Percentiles rank a stretch among this genome's conserved stretches.
These are phyloP conservation scores for Mustelus asterias DNA, from an alignment of 2,113 vertebrate species.

Conservation along the genomic window DNA sequence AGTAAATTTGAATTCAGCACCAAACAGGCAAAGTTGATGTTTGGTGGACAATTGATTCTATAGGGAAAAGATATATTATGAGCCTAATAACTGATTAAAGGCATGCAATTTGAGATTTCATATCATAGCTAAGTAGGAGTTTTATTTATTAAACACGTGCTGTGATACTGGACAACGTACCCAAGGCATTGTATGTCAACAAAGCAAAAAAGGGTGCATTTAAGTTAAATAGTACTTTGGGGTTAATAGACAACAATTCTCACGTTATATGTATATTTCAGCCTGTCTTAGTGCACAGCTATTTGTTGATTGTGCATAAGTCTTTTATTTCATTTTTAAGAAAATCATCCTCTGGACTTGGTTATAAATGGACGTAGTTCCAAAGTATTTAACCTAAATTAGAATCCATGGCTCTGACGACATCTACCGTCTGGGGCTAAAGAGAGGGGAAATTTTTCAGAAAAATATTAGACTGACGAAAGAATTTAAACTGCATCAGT, in stretches of 20 bases:
- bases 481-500: conserved; percentile 30
- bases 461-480: not conserved
- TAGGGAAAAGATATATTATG: too few relatives aligned
- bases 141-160: not conserved
- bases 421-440: not conserved
- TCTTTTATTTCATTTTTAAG: not conserved
- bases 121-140: not conserved
- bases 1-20: not conserved
- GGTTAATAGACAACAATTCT: not conserved
- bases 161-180: not conserved
- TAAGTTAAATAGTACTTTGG: not conserved
- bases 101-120: conserved; percentile 14
- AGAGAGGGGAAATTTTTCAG: not conserved
- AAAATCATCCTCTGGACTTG: not conserved
- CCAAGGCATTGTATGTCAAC: not conserved
- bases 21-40: not conserved
- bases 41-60: not conserved
- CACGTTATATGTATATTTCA: not conserved
- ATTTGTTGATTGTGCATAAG: not conserved
- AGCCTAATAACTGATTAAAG: not conserved
- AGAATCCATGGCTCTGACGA: not conserved
- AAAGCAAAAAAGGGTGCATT: not conserved
- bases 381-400: not conserved
- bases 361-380: not conserved
- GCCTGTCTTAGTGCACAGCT: not conserved